Percentiles rank a stretch among this genome's conserved stretches.
Evolutionary conservation across 2,113 vertebrate genomes (phyloP).

Genomic region (Chrysochloris asiatica): DNA sequence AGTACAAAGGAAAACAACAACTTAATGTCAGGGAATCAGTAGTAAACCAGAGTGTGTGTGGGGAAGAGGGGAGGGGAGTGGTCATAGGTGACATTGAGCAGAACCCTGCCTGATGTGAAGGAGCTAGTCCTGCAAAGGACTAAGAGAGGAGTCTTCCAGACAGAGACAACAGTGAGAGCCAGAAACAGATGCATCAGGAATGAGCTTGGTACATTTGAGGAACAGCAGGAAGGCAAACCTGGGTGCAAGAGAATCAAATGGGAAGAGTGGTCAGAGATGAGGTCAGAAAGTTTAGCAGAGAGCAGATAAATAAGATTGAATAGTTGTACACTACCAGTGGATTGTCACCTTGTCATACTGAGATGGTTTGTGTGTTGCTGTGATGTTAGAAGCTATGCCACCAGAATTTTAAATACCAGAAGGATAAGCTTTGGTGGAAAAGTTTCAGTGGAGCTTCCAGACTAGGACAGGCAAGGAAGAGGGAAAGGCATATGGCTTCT

Average conservation of each 20-base stretch:
- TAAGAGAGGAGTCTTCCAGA: not conserved
- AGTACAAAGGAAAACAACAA: not conserved
- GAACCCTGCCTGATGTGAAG: not conserved
- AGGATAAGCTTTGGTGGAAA: too few relatives aligned
- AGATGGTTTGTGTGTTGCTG: too few relatives aligned
- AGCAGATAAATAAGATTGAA: not conserved
- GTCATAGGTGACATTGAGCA: not conserved
- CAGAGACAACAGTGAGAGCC: not conserved
- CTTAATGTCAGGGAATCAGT: not conserved
- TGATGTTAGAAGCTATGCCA: too few relatives aligned
- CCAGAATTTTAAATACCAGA: too few relatives aligned
- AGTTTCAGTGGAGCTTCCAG: too few relatives aligned
- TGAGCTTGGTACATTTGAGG: not conserved
- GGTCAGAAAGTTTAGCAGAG: not conserved
- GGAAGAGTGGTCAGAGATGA: not conserved
- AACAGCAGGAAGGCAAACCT: not conserved
- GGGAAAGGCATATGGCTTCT: too few relatives aligned
- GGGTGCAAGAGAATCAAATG: not conserved
- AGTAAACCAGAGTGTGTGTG: not conserved
- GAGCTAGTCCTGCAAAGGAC: not conserved
- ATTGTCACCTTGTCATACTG: too few relatives aligned
- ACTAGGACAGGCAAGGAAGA: too few relatives aligned
- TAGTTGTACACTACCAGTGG: too few relatives aligned
- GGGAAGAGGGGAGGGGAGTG: not conserved
- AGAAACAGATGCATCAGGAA: not conserved